phyloP scores from a whole-genome alignment of 2,888 invertebrate species.

The Teleogryllus oceanicus region DNA sequence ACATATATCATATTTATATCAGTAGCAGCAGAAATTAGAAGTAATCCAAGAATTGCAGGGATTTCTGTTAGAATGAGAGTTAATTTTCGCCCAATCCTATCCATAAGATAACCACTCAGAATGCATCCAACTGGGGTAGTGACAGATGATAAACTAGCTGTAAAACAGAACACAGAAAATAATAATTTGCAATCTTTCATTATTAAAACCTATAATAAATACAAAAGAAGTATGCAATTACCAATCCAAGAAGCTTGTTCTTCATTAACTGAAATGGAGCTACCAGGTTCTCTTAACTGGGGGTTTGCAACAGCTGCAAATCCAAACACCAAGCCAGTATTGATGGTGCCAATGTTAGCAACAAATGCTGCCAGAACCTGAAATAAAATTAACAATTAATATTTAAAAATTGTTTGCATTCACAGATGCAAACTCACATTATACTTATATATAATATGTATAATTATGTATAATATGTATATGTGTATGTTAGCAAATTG shows the following conservation, averaged over 20 bases:
- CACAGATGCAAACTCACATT: background rate
- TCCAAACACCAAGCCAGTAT: conserved; percentile 67
- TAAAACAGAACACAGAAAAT: conserved; percentile 35
- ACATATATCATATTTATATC: conserved; percentile 59
- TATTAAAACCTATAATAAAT: background rate
- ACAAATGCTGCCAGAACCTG: conserved; percentile 62
- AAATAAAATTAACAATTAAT: background rate
- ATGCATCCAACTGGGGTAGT: conserved; percentile 62
- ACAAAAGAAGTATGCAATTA: conserved; percentile 44
- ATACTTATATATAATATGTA: background rate
- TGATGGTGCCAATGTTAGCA: conserved; percentile 65
- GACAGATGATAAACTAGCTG: conserved; percentile 64
- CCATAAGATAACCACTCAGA: conserved; percentile 67
- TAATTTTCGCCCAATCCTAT: conserved; percentile 61
- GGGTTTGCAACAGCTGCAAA: conserved; percentile 65
- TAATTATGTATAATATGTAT: background rate
- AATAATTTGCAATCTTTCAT: background rate
- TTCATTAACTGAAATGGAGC: conserved; percentile 55
- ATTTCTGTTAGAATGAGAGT: conserved; percentile 63
- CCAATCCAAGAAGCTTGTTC: conserved; percentile 65
- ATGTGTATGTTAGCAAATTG: too few relatives aligned
- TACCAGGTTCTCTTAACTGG: conserved; percentile 53
- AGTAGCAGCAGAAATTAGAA: conserved; percentile 57
- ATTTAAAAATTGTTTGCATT: background rate
- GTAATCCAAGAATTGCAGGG: conserved; percentile 67